Percentiles rank a stretch among this genome's conserved stretches.
Evolutionary conservation across 2,797 vertebrate genomes (phyloP).

Genomic region (Ceryle rudis): DNA sequence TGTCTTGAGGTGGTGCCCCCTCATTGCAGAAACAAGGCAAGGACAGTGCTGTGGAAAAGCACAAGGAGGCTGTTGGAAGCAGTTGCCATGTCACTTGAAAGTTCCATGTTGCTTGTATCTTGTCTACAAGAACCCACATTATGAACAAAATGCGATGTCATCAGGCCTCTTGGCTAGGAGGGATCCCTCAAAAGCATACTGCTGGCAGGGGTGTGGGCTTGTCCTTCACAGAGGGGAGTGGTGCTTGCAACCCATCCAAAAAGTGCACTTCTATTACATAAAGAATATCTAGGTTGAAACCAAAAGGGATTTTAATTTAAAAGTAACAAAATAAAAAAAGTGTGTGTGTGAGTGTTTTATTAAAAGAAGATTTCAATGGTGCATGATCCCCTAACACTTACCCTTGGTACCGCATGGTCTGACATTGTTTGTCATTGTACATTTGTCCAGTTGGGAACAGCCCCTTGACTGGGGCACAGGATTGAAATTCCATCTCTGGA

Average conservation of each 20-base stretch:
- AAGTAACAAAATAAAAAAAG: not conserved
- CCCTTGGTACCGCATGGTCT: not conserved
- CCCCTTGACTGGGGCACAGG: not conserved
- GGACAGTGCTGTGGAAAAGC: not conserved
- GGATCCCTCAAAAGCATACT: not conserved
- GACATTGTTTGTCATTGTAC: not conserved
- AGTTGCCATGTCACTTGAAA: not conserved
- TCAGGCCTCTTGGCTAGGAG: not conserved
- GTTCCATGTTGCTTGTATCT: not conserved
- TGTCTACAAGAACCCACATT: not conserved
- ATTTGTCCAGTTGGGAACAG: not conserved
- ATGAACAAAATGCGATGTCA: fast-evolving
- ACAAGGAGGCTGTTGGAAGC: not conserved
- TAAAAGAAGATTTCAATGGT: not conserved
- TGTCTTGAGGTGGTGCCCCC: not conserved
- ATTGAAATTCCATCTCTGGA: not conserved
- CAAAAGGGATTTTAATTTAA: not conserved
- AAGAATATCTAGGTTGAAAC: not conserved
- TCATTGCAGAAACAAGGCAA: not conserved
- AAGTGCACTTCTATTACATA: not conserved
- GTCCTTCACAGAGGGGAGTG: not conserved
- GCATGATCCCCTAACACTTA: fast-evolving
- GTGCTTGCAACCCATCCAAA: not conserved
- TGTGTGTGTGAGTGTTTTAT: not conserved
- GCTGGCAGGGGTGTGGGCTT: not conserved